A percentile compares a stretch with the other conserved stretches of the same genome.
Evolutionary conservation across 53 echinoderm and acorn worm species (phyloP).

Genomic region (Temnopleurus reevesii): DNA sequence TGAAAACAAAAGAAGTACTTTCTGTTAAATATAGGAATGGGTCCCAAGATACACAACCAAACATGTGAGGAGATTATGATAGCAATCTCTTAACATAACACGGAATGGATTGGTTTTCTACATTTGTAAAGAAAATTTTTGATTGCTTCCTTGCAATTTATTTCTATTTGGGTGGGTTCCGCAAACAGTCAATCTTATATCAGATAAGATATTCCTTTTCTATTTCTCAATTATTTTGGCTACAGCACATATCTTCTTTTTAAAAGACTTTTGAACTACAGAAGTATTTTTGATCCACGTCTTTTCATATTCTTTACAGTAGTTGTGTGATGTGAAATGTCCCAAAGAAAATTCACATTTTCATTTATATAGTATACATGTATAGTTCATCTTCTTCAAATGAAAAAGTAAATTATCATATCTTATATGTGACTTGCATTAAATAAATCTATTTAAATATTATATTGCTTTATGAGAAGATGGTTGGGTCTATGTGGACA

Average conservation of each 20-base stretch:
- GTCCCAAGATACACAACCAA: conserved; percentile 2
- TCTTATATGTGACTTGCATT: too few species aligned
- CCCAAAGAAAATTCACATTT: too few species aligned
- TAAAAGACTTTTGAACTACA: too few species aligned
- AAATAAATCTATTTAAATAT: too few species aligned
- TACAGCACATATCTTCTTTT: not conserved
- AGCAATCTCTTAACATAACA: conserved; percentile 51
- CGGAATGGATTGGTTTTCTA: conserved; percentile 48
- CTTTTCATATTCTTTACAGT: too few species aligned
- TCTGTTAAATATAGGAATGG: conserved; percentile 19
- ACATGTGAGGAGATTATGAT: conserved; percentile 31
- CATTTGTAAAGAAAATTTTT: conserved; percentile 38
- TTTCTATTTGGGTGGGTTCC: conserved; percentile 49
- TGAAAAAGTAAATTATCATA: too few species aligned
- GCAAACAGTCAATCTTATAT: not conserved
- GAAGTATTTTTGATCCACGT: too few species aligned
- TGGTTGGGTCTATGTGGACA: too few species aligned
- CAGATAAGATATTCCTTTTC: conserved; percentile 4
- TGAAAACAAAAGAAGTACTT: not conserved
- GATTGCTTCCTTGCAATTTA: conserved; percentile 43
- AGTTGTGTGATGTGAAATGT: too few species aligned
- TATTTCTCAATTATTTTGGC: conserved; percentile 30
- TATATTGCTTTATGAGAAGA: too few species aligned
- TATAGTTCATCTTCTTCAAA: too few species aligned
- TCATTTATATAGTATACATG: too few species aligned